Percentiles rank a stretch among this genome's conserved stretches.
Evolutionary conservation across 1,140 invertebrate species (phyloP).

Genomic region (Asbolus verrucosus): DNA sequence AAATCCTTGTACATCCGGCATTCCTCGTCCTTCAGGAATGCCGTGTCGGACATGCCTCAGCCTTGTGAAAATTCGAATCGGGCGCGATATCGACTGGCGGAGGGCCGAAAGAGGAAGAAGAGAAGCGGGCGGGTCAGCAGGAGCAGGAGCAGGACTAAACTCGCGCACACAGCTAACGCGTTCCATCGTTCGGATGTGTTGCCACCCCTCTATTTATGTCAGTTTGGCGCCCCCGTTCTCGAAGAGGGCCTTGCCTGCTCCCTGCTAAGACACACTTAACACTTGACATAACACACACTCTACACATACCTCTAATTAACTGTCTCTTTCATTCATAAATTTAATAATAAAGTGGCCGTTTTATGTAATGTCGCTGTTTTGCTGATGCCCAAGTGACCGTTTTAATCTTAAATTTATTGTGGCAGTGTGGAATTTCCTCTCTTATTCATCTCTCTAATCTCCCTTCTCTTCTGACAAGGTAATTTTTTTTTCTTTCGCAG

Average conservation of each 20-base stretch:
- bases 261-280: slow-evolving; percentile 18
- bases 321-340: slow-evolving; percentile 21
- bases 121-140: slow-evolving; percentile 29
- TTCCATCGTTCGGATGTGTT: slow-evolving; percentile 12
- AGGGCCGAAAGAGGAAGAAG: slow-evolving; percentile 8
- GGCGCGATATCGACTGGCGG: slow-evolving; percentile 23
- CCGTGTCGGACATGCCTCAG: slow-evolving; percentile 1
- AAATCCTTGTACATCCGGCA: no score
- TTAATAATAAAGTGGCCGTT: slow-evolving; percentile 9
- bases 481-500: slow-evolving; percentile 4
- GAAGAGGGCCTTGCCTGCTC: slow-evolving; percentile 35
- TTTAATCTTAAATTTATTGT: slow-evolving; percentile 9
- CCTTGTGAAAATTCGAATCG: slow-evolving; percentile 25
- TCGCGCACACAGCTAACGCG: slow-evolving; percentile 13
- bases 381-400: neutral
- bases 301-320: slow-evolving; percentile 27
- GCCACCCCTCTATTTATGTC: slow-evolving; percentile 35
- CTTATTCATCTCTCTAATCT: slow-evolving; percentile 30
- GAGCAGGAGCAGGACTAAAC: slow-evolving; percentile 21
- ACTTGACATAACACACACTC: slow-evolving; percentile 7
- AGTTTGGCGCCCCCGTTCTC: slow-evolving; percentile 36
- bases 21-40: neutral
- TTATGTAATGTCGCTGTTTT: no score
- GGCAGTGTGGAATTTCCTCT: slow-evolving; percentile 21
- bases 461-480: slow-evolving; percentile 30